A percentile compares a stretch with the other conserved stretches of the same genome.
Conservation (phyloP, 2,113 vertebrate species). For the Phyllostomus discolor region DNA sequence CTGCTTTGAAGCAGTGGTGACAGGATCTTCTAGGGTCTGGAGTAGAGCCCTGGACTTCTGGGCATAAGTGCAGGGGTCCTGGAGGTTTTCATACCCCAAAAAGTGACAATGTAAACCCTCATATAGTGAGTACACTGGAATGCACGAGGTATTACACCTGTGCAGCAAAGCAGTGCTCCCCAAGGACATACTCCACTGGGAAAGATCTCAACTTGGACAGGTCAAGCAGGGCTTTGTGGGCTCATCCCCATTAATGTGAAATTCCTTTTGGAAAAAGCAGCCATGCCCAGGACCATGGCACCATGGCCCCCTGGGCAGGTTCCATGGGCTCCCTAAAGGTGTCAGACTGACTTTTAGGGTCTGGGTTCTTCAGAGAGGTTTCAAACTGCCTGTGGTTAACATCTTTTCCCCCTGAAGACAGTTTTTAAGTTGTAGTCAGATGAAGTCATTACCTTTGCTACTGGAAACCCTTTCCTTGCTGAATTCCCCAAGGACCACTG, state of each 20-base stretch:
- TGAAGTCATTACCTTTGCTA: background rate
- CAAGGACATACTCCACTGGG: background rate
- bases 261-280: background rate
- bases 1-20: background rate
- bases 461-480: background rate
- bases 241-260: background rate
- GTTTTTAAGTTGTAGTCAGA: background rate
- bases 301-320: background rate
- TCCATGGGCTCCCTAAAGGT: background rate
- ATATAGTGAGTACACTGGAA: rapidly evolving
- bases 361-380: background rate
- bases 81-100: background rate
- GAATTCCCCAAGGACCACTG: background rate
- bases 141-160: no score
- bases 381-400: no score
- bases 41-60: background rate
- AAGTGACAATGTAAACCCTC: rapidly evolving
- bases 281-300: no score
- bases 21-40: background rate
- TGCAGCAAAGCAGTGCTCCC: background rate
- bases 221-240: background rate
- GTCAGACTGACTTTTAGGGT: background rate
- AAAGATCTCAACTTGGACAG: rapidly evolving
- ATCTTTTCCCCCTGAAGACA: background rate
- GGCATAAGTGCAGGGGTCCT: rapidly evolving